phyloP scores from a whole-genome alignment of 2,888 invertebrate genomes.

The Lithophane socia region DNA sequence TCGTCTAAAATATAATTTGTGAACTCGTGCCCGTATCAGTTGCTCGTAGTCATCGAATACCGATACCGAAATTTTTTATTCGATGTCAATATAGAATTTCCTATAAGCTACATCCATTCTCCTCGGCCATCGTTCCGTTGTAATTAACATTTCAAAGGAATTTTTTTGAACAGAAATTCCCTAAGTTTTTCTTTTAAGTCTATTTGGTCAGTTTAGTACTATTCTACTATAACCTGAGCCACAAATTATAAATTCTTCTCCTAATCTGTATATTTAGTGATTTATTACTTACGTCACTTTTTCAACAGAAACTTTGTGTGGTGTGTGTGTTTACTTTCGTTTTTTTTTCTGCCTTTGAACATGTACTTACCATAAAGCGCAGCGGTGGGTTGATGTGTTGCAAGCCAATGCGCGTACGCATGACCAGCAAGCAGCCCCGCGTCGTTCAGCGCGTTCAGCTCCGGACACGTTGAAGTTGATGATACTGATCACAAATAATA shows the following conservation, averaged over 20 bases:
- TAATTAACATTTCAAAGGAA: neutral
- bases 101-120: neutral
- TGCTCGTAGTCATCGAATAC: neutral
- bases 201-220: no score
- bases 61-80: neutral
- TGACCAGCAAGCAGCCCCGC: constrained; percentile 86
- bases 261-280: neutral
- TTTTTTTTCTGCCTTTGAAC: neutral
- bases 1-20: neutral
- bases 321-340: neutral
- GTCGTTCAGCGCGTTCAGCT: constrained; percentile 80
- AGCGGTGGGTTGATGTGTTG: constrained; percentile 83
- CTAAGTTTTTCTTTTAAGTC: no score
- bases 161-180: neutral
- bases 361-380: constrained; percentile 80
- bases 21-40: neutral
- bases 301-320: neutral
- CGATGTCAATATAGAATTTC: neutral
- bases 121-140: neutral
- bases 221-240: neutral
- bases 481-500: constrained; percentile 73
- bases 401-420: constrained; percentile 88
- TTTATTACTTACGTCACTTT: no score
- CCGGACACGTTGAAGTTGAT: constrained; percentile 85
- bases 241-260: neutral